Base-by-base conservation (phyloP, 2,797 vertebrate species). In the Crenichthys baileyi region DNA sequence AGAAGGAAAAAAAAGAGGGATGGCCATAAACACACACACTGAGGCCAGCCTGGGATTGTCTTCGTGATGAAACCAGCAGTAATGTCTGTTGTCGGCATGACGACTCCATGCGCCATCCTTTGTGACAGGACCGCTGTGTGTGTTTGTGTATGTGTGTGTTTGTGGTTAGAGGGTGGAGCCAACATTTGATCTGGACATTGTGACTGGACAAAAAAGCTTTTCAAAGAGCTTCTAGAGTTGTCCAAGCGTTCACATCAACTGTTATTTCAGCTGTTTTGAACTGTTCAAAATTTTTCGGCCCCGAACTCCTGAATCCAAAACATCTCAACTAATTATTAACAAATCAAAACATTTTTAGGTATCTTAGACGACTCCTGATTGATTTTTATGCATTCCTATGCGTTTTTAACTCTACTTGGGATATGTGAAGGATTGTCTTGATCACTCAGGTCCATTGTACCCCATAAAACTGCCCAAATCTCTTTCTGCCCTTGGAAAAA, bases 61-160 rank as follows among this genome's bases (percentile, higher is more conserved):
- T 90, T 90, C 89, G 91, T 95, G 95, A 95, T 95, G 95, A 95
- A 95, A 95, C 90, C 88, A 87, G 79, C 85, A 86, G 95, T 94
- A 95, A 95, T 81, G 83, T 83, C 92, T 90, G 88, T 91, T 88
- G 89, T 92, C 92, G 90, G 91, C 92, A 91, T 95, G 93, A 93
- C 82, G 85, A 91, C 92, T 93, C 89, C 86, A 91, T 93, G 90
- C 91, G 90, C 90, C 88, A 90, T 94, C 90, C 88, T 89, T 80
- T 90, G 84, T 90, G 88, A 90, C 84, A 89, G 82, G 80, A 56
- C 16, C 78, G 12, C 63, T 68, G 31, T 70, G 48, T 83, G 76
- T 76, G 70, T 73, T 48, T 41, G 78, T 68, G 71, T 72, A 58
- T 78, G 26, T 74, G 50, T 73, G 53, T 77, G 70, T 61, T 48